These are phyloP conservation scores for Procavia capensis DNA, from an alignment of 2,113 vertebrate species.

Conservation along the genomic window DNA sequence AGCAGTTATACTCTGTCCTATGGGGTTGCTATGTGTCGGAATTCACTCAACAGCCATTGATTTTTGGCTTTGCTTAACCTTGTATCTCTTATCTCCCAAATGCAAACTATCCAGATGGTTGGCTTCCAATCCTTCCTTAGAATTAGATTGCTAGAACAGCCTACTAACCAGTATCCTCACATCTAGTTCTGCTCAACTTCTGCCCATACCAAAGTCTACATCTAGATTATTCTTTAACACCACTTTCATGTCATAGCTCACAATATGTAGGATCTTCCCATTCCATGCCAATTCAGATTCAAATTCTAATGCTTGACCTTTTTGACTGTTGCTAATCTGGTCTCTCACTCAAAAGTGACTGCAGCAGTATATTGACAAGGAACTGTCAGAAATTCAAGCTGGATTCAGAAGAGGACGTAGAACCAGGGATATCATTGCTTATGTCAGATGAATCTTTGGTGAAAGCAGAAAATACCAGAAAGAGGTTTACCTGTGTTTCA, in stretches of 20 bases:
- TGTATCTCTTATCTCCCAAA: not conserved
- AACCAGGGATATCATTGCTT: too few relatives aligned
- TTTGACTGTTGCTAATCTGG: not conserved
- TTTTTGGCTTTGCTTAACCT: not conserved
- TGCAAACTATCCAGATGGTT: not conserved
- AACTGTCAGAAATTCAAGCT: too few relatives aligned
- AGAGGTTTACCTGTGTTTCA: too few relatives aligned
- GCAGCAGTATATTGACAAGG: too few relatives aligned
- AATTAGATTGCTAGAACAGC: not conserved
- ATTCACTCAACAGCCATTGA: too few relatives aligned
- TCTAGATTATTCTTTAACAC: not conserved
- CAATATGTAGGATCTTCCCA: not conserved
- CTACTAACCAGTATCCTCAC: not conserved
- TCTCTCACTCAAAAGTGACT: too few relatives aligned
- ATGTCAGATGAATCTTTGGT: too few relatives aligned
- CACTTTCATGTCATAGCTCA: not conserved
- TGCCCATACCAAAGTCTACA: not conserved
- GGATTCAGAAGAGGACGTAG: too few relatives aligned
- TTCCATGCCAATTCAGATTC: not conserved
- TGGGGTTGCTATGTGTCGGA: too few relatives aligned
- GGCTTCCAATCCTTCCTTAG: not conserved
- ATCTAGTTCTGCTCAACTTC: not conserved
- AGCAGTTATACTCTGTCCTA: too few relatives aligned
- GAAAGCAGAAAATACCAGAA: too few relatives aligned
- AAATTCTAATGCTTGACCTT: not conserved